Base-by-base conservation (phyloP, 2,888 invertebrate genomes). In the Apoda limacodes region DNA sequence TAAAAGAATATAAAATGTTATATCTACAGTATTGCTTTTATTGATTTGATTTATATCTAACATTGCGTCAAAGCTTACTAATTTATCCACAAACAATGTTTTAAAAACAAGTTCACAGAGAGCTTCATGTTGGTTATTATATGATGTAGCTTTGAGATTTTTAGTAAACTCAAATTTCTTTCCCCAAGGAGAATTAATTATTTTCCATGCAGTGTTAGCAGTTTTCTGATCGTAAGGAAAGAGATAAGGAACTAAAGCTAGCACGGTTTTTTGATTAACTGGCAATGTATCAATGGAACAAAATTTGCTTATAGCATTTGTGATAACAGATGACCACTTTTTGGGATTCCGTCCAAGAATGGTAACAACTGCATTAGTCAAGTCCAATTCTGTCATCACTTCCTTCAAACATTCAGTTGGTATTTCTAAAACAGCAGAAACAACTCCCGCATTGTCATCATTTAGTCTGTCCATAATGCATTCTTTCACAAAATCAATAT, bases 381-480 rank as follows among this genome's bases (percentile, higher is more conserved):
- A 59, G 31, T 71, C 58, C 3, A 52, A 49, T 32, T 67, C 64
- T 28, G 69, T 75, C 7, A 87, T 46, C 9, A 85, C 49, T 25
- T 81, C 60, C 17, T 67, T 48, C 4, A 80, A 45, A 39, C 52
- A 50, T 3, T 64, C 43, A 28, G 47, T 44, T 1, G 82, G 61
- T 10, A 87, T 64, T 12, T 72, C 64, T 3, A 88, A 60, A 22
- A 83, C 67, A 21, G 84, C 82, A 11, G 55, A 50, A 0, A 91
- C 84, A 1, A 92, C 88, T 26, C 72, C 60, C 0, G 81, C 66
- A 43, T 84, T 82, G 9, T 90, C 88, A 61, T 92, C 92, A 28
- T 76, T 72, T 2, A 93, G 80, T 35, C 89, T 82, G 43, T 85
- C 85, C 2, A 84, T 51, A 4, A 93, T 63, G 1, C 87, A 84